Percentiles rank a stretch among this genome's conserved stretches.
phyloP scores from a whole-genome alignment of 2,113 vertebrate species.

The Ascaphus truei region DNA sequence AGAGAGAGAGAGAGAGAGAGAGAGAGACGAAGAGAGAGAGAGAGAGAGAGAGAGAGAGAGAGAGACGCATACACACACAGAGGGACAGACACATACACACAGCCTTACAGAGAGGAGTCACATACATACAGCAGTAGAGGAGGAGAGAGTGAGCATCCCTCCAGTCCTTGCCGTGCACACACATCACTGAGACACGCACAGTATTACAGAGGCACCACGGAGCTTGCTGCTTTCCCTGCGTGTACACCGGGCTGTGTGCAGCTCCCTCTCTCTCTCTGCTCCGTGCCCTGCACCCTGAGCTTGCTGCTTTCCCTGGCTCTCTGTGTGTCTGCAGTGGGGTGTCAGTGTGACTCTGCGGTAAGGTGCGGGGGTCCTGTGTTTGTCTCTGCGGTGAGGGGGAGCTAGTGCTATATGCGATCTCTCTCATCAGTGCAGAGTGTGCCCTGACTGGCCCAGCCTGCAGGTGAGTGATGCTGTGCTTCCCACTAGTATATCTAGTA shows the following conservation, averaged over 20 bases:
- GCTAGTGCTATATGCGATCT: constrained; percentile 12
- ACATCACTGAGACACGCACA: constrained; percentile 35
- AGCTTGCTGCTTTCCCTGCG: constrained; percentile 13
- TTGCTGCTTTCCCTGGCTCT: too few relatives aligned
- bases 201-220: constrained; percentile 25
- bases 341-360: constrained; percentile 19
- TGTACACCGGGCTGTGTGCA: background rate
- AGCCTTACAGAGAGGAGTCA: background rate
- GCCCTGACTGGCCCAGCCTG: constrained; percentile 37
- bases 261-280: background rate
- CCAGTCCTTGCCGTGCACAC: constrained; percentile 38
- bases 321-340: background rate
- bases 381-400: constrained; percentile 28
- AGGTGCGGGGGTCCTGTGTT: constrained; percentile 12
- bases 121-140: background rate
- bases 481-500: background rate
- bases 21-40: too few relatives aligned
- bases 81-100: background rate
- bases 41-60: too few relatives aligned
- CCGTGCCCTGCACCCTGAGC: constrained; percentile 34
- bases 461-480: constrained; percentile 48
- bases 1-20: too few relatives aligned
- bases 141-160: constrained; percentile 40
- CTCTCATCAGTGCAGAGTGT: constrained; percentile 40
- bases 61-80: too few relatives aligned